These are phyloP conservation scores for Anastatus disparis DNA, from an alignment of 1,140 invertebrate species.

Conservation along the genomic window DNA sequence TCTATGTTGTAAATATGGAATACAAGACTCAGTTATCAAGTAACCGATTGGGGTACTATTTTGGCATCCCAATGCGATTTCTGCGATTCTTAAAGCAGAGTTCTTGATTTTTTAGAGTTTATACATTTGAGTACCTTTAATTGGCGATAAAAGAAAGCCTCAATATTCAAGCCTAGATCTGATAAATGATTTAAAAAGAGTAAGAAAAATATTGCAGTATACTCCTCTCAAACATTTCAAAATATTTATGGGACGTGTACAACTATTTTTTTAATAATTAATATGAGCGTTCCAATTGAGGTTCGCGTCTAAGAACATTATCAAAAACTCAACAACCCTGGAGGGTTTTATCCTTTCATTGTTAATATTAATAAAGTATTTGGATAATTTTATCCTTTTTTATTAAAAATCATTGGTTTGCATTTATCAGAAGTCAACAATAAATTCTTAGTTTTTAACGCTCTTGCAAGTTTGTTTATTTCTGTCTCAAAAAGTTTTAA, in stretches of 20 bases:
- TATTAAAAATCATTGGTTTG: conserved; percentile 23
- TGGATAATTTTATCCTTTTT: background rate
- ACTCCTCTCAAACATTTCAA: background rate
- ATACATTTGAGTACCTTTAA: too few relatives aligned
- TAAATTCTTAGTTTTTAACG: too few relatives aligned
- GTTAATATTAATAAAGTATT: conserved; percentile 23
- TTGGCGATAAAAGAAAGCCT: too few relatives aligned
- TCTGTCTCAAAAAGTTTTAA: background rate
- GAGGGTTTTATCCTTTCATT: background rate
- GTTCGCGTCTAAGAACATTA: background rate
- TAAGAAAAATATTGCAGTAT: background rate
- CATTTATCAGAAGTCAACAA: conserved; percentile 32
- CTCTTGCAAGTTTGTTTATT: conserved; percentile 1
- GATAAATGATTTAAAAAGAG: too few relatives aligned
- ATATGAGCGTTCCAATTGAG: background rate
- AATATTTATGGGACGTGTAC: background rate
- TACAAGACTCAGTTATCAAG: background rate
- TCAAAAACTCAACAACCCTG: background rate
- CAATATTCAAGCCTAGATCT: too few relatives aligned
- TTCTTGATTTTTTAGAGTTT: background rate
- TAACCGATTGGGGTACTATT: background rate
- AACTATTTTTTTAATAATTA: background rate
- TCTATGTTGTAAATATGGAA: background rate
- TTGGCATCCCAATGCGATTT: background rate
- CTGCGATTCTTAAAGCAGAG: background rate